Base-by-base conservation (phyloP, 2,888 invertebrate species). In the Habroteleia sp. region DNA sequence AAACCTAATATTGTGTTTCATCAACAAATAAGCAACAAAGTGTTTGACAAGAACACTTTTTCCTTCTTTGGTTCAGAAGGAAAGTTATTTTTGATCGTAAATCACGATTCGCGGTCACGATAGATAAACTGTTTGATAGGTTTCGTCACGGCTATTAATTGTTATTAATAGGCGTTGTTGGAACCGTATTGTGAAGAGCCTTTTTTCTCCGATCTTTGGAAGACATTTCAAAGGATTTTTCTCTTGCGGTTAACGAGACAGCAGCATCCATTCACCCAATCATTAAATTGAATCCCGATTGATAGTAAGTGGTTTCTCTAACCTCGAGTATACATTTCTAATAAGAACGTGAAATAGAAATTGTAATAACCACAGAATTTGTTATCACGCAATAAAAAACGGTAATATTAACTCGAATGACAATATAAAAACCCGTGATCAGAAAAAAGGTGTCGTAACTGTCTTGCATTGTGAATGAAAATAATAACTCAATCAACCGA, bases 351-450 rank as follows among this genome's bases (percentile, higher is more conserved):
- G 48, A 50, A 48, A 39, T 41, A 39, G 39, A 39, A 62, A 62
- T 39, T 31, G 50, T 62, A 62, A 62, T 48, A 48, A 48, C 48
- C 62, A 39, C 48, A 48, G 62, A 62, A 62, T 62, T 62, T 48
- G 50, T 62, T 62, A 62, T 50, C 23, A 29, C 14, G 37, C 46
- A n/a, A 37, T 46, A 37, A 46, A 27, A 46, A 46, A 37, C 60
- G 7, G 60, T 46, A 37, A 48, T 29, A 48, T 20, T 48, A 46
- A 46, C 37, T 17, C 5, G 42, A 35, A 27, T 37, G 13, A 56
- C 17, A 56, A 56, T 29, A 41, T 14, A 4, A 16, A 42, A 42
- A 42, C n/a, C n/a, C n/a, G n/a, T n/a, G n/a, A n/a, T n/a, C n/a
- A n/a, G n/a, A n/a, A n/a, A n/a, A n/a, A n/a, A n/a, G n/a, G n/a